Conservation (phyloP, 1,140 invertebrate genomes). For the Penaeus japonicus region DNA sequence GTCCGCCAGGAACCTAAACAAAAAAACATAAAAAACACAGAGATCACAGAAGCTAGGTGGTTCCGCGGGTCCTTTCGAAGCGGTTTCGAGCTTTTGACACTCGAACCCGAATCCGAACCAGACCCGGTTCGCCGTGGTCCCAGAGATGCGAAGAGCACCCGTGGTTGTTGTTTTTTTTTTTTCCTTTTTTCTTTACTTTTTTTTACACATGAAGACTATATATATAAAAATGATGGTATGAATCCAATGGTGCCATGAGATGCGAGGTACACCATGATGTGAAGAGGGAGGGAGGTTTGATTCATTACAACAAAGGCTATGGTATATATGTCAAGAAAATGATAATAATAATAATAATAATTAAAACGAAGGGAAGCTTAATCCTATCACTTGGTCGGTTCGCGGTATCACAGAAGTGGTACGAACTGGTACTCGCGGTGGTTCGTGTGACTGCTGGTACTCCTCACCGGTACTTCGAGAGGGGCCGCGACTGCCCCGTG, state of each 20-base stretch:
- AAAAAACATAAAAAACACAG: background rate
- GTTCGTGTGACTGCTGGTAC: background rate
- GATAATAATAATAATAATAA: background rate
- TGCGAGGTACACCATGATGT: too few species aligned
- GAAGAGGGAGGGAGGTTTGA: background rate
- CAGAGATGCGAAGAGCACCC: too few species aligned
- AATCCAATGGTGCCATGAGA: too few species aligned
- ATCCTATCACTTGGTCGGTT: slow-evolving; percentile 9
- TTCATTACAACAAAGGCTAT: background rate
- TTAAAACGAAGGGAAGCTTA: background rate
- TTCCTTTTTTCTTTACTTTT: too few species aligned
- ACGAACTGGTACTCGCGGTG: background rate
- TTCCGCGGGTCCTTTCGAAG: background rate
- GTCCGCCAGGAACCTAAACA: slow-evolving; percentile 8
- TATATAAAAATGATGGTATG: too few species aligned
- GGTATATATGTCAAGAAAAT: background rate
- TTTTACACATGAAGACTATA: too few species aligned
- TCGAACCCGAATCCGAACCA: background rate
- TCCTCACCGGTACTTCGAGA: slow-evolving; percentile 8
- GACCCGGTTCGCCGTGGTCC: too few species aligned
- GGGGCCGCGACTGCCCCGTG: slow-evolving; percentile 13
- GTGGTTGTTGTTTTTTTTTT: too few species aligned
- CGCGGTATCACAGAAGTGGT: slow-evolving; percentile 34
- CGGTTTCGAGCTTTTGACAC: background rate
- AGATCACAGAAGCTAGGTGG: slow-evolving; percentile 15